Base-by-base conservation (phyloP, 2,888 invertebrate species). In the Myathropa florea region DNA sequence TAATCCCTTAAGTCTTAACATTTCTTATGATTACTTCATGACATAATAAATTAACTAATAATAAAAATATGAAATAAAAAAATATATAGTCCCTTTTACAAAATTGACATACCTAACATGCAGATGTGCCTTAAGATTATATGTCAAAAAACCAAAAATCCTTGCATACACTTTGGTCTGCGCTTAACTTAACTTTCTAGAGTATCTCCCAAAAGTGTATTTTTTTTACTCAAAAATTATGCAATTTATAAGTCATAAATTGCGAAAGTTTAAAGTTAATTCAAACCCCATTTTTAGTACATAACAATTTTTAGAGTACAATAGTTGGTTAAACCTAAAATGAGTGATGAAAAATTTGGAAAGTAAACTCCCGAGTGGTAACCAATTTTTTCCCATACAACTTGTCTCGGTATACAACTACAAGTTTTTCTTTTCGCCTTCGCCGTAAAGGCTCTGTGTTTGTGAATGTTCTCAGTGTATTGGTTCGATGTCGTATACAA, bases 341-440 rank as follows among this genome's bases (percentile, higher is more conserved):
- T 84, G 75, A 68, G 60, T 65, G 60, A 75, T 76, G 60, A 61
- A 59, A 75, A 70, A 55, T 76, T 84, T 81, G 36, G 76, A 84
- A 81, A 84, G 76, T 81, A 81, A 81, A 84, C 65, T 71, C 70
- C 63, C 70, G 60, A 79, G 65, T 64, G 70, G 57, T 71, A 80
- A 65, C 64, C 53, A 80, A 61, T 23, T 70, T 81, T 65, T 84
- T 46, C 70, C 76, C 67, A 81, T 73, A 81, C 85, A 82, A 85
- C 77, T 85, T 85, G 85, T 73, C 85, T 82, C 85, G 53, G 59
- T 64, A 82, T 82, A 68, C 85, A 82, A 73, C 72, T 73, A 76
- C 60, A 81, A 70, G 63, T 77, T 85, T 81, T 85, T 85, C 77
- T 77, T 73, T 82, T 73, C 85, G 82, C 72, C 82, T 82, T 82